Conservation (phyloP, 2,113 vertebrate genomes). For the Tetraodon nigroviridis region DNA sequence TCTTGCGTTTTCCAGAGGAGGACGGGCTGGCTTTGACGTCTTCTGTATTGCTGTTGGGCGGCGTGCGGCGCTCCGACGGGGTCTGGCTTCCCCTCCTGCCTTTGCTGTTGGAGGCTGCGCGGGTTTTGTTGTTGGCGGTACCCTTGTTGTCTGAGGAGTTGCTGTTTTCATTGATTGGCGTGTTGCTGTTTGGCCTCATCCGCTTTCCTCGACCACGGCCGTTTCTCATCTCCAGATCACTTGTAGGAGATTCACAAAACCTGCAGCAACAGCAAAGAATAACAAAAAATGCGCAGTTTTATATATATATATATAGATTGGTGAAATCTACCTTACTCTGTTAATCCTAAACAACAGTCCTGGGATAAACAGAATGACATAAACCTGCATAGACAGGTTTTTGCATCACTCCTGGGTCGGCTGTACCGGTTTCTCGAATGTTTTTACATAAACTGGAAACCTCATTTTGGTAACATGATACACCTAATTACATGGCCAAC, state of each 20-base stretch:
- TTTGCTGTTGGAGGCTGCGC: slow-evolving; percentile 91
- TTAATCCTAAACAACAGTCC: too few species aligned
- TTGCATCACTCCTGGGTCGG: too few species aligned
- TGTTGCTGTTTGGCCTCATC: slow-evolving; percentile 93
- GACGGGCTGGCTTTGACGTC: slow-evolving; percentile 96
- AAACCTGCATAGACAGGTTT: too few species aligned
- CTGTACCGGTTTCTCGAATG: neutral
- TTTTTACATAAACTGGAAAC: neutral
- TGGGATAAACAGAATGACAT: too few species aligned
- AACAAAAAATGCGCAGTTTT: neutral
- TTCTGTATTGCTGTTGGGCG: slow-evolving; percentile 80
- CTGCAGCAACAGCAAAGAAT: slow-evolving; percentile 62
- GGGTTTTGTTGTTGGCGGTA: slow-evolving; percentile 87
- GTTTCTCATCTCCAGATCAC: slow-evolving; percentile 96
- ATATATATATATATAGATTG: too few species aligned
- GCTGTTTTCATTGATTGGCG: slow-evolving; percentile 84
- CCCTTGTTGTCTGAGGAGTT: slow-evolving; percentile 89
- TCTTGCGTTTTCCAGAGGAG: slow-evolving; percentile 89
- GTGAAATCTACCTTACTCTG: too few species aligned
- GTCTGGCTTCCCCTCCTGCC: slow-evolving; percentile 95
- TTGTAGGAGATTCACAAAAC: slow-evolving; percentile 98
- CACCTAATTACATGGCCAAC: neutral
- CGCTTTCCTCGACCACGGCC: slow-evolving; percentile 94
- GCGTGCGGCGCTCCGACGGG: slow-evolving; percentile 89
- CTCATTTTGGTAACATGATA: neutral